phyloP scores from a whole-genome alignment of 2,113 vertebrate species.

The Cercocebus atys region DNA sequence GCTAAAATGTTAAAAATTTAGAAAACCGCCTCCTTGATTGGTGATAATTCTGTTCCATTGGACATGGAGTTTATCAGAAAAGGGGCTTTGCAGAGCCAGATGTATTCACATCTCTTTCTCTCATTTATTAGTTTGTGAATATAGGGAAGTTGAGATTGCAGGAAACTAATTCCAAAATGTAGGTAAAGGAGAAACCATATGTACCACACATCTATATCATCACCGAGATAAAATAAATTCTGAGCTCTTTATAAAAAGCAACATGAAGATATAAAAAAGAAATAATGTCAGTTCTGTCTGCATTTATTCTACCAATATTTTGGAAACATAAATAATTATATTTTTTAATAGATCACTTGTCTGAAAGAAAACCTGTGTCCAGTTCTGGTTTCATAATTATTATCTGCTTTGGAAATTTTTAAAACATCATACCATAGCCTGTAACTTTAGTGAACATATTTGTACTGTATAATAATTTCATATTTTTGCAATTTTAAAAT shows the following conservation, averaged over 20 bases:
- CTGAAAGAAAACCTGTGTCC: not conserved
- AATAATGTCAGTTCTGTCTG: not conserved
- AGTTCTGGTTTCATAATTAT: not conserved
- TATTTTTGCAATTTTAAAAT: not conserved
- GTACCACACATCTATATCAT: not conserved
- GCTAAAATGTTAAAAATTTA: not conserved
- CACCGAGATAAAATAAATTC: not conserved
- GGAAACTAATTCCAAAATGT: not conserved
- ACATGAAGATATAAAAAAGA: not conserved
- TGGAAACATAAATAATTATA: not conserved
- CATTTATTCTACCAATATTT: not conserved
- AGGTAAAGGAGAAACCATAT: not conserved
- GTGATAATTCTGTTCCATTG: accelerated
- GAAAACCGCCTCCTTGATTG: not conserved
- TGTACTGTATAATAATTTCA: not conserved
- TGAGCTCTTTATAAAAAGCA: not conserved
- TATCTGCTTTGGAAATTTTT: not conserved
- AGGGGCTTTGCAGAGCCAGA: accelerated
- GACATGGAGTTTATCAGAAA: too few relatives aligned
- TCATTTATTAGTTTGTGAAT: not conserved
- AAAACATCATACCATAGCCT: not conserved
- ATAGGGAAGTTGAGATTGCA: accelerated
- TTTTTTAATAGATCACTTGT: not conserved
- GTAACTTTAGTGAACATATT: not conserved
- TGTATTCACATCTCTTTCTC: accelerated